Evolutionary conservation across 2,797 vertebrate species (phyloP), one percentile per base, ranked within the genome.

Genomic region (Macrochelys suwanniensis): DNA sequence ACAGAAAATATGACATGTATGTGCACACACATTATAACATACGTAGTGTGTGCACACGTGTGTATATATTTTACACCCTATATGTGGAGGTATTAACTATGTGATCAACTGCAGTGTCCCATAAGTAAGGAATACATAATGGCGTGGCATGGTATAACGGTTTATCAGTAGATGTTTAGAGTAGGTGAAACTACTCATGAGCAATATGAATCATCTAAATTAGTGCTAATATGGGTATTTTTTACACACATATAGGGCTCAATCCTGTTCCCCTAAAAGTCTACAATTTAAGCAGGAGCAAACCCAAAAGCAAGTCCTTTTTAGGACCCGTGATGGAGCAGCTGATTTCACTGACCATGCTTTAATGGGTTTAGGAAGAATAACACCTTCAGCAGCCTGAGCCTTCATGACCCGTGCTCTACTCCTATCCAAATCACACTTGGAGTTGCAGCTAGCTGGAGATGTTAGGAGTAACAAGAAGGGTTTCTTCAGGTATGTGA

Each of bases 331-430:
- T 26, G 45, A 77, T 47, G 25, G 4, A 31, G 26, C 74, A 77
- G 74, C 15, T 77, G n/a, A 71, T 21, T 71, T 71, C 68, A 71
- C 17, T 37, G 74, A 47, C 47, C 74, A 49, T 9, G 2, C 71
- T 77, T 28, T 26, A 23, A 74, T 13, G 11, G 37, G 4, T 68
- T 77, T 49, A 65, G n/a, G 19, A 31, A 8, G 61, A 53, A 53
- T 57, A 37, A 15, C 45, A 76, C 37, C 15, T 50, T 88, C 76
- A 82, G 19, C 12, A 33, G 21, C 17, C 45, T 50, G 76, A 53
- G 23, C 6, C 21, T 68, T 42, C 49, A 25, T 42, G 65, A 7
- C 1, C 57, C n/a, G 23, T 0, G 0, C 11, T 19, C 49, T 83
- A 57, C 79, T 49, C 26, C 21, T 45, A 16, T 49, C 37, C 37